Conservation (phyloP, 1,140 invertebrate genomes). For the Sycophaga agraensis region DNA sequence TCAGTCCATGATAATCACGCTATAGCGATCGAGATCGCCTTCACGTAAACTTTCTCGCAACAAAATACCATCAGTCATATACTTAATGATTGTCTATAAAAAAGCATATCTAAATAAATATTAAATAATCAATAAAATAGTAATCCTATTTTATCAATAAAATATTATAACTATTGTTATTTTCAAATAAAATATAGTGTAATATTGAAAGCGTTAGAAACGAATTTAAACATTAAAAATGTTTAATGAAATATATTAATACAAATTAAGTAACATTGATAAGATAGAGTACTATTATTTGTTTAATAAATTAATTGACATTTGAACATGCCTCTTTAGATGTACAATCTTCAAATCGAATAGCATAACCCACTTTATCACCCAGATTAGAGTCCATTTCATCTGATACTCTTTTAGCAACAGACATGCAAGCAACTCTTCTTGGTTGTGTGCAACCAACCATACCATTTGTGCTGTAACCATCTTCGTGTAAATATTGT, state of each 20-base stretch:
- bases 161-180: neutral
- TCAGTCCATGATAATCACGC: slow-evolving; percentile 99
- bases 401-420: slow-evolving; percentile 97
- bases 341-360: slow-evolving; percentile 99
- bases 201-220: too few species aligned
- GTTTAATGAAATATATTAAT: too few species aligned
- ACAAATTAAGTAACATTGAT: too few species aligned
- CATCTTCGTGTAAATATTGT: slow-evolving; percentile 97
- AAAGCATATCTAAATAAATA: slow-evolving; percentile 22
- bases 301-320: slow-evolving; percentile 16
- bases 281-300: too few species aligned
- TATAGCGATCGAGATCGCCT: slow-evolving; percentile 93
- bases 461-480: slow-evolving; percentile 90
- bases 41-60: slow-evolving; percentile 92
- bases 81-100: slow-evolving; percentile 91
- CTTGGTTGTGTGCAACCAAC: slow-evolving; percentile 93
- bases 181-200: too few species aligned
- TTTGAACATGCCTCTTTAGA: slow-evolving; percentile 65
- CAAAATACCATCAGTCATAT: slow-evolving; percentile 99
- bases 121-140: neutral
- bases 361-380: slow-evolving; percentile 96
- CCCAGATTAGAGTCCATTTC: slow-evolving; percentile 92
- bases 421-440: slow-evolving; percentile 97
- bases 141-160: too few species aligned
- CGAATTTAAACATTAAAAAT: too few species aligned